A percentile compares a stretch with the other conserved stretches of the same genome.
Conservation (phyloP, 2,797 vertebrate species). For the Lithobates sylvaticus region DNA sequence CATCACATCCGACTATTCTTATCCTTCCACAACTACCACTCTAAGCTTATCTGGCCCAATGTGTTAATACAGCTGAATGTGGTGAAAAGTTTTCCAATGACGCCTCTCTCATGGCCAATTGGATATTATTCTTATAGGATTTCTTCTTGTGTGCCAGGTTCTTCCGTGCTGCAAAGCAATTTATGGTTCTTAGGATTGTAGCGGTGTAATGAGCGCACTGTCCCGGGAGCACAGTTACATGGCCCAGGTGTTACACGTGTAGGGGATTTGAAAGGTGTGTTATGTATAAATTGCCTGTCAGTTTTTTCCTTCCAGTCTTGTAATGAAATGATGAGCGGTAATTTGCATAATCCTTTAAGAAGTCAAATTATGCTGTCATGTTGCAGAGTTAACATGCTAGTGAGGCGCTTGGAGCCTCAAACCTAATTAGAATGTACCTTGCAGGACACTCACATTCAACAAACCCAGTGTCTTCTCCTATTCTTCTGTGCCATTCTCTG, state of each 20-base stretch:
- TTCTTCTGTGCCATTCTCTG: slow-evolving; percentile 3
- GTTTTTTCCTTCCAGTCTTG: slow-evolving; percentile 85
- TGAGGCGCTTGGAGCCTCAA: slow-evolving; percentile 88
- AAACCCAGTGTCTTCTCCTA: slow-evolving; percentile 66
- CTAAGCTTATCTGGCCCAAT: too few species aligned
- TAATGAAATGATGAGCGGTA: slow-evolving; percentile 90
- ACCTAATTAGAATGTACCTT: slow-evolving; percentile 93
- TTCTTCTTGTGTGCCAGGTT: slow-evolving; percentile 16
- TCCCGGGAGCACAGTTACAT: slow-evolving; percentile 69
- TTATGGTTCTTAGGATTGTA: slow-evolving; percentile 34
- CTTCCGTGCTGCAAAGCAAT: slow-evolving; percentile 22
- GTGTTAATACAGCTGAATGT: not conserved
- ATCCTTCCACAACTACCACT: too few species aligned
- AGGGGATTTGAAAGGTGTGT: slow-evolving; percentile 91
- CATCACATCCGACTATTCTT: too few species aligned
- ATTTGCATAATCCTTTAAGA: slow-evolving; percentile 97
- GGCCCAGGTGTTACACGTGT: slow-evolving; percentile 87
- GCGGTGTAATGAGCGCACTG: slow-evolving; percentile 26
- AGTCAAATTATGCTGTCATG: slow-evolving; percentile 97
- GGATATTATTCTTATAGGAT: slow-evolving; percentile 10
- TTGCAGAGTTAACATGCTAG: slow-evolving; percentile 96
- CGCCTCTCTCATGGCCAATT: not conserved
- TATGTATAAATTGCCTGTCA: slow-evolving; percentile 96
- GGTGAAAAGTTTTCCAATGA: not conserved
- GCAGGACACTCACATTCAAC: slow-evolving; percentile 86